Base-by-base conservation (phyloP, 2,888 invertebrate species). In the Selenia dentaria region DNA sequence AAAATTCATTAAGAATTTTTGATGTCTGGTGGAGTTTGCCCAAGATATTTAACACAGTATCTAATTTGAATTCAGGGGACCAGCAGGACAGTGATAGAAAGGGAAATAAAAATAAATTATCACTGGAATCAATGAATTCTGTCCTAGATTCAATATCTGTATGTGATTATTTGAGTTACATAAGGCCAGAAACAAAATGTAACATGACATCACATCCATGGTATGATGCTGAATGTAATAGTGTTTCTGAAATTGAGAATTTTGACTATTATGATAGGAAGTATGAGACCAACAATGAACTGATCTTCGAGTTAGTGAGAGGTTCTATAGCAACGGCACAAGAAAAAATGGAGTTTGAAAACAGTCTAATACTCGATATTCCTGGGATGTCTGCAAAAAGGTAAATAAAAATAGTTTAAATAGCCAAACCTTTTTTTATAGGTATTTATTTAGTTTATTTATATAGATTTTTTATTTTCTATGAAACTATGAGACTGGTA, bases 1-100 rank as follows among this genome's bases (percentile, higher is more conserved):
- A 54, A 38, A 55, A 56, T 49, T 60, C 54, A 8, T 38, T 50
- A 33, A 49, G 50, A 24, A 49, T 77, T 28, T 80, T 84, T 44
- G 69, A 79, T 49, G 53, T 82, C 35, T 90, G 89, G 89, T 88
- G 86, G 87, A 85, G 70, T 68, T 28, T 88, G 31, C 79, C 82
- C 11, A 51, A 52, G 44, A 51, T 79, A 33, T 59, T 82, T 25
- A 54, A 65, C 71, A 32, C 40, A 22, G 18, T 48, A 35, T 36
- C 20, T 22, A 4, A 11, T 38, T 24, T 25, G 9, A 11, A 37
- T 4, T 2, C 18, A 27, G 32, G 38, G 42, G 13, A 22, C 16
- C n/a, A 31, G 18, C 68, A 67, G 26, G 29, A 43, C 0, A 33
- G 62, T 1, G 56, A 62, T 33, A n/a, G 41, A 58, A 58, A 41